Evolutionary conservation across 2,113 vertebrate species (phyloP), one percentile per base, ranked within the genome.

Genomic region (Chiloscyllium plagiosum): DNA sequence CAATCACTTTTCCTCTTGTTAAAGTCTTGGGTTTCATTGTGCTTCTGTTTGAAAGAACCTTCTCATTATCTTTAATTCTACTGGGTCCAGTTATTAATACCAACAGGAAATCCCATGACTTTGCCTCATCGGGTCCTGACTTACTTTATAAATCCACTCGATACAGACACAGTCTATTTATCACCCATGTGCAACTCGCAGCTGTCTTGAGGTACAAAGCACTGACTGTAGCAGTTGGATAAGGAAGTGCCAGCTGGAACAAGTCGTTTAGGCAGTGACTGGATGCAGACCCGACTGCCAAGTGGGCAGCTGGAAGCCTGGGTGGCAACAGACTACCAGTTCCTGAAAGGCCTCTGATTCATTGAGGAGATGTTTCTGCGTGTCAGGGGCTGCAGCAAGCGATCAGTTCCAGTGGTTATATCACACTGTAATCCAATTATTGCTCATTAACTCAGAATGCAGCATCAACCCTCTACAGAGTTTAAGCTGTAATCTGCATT

Each of bases 181-280:
- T 97, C 97, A 95, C 94, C 94, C 94, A 72, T 72, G 68, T 95
- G 94, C 68, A 97, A 97, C 96, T 97, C 96, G 98, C 98, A 98
- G 98, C 98, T 98, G 98, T 98, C 98, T 97, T 97, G 97, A 96
- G 97, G 97, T 96, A 99, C 98, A 98, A 98, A 98, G 98, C 98
- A 97, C 95, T 96, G 97, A 97, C 98, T 98, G 98, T 95, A 72
- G 94, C 66, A 95, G 24, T 98, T 98, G 97, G 97, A 98, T 98
- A 97, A 98, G 98, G 97, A 97, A 97, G 96, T 98, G 98, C 98
- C 98, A 98, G 98, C 98, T 98, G 98, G 98, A 98, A 97, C 97
- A 97, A 98, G 97, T 97, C 97, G 97, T 98, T 98, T 98, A 98
- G 1, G 97, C 97, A 98, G 98, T 98, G 97, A 97, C 97, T 96